Conservation (phyloP, 2,113 vertebrate species). For the Scytalopus superciliaris region DNA sequence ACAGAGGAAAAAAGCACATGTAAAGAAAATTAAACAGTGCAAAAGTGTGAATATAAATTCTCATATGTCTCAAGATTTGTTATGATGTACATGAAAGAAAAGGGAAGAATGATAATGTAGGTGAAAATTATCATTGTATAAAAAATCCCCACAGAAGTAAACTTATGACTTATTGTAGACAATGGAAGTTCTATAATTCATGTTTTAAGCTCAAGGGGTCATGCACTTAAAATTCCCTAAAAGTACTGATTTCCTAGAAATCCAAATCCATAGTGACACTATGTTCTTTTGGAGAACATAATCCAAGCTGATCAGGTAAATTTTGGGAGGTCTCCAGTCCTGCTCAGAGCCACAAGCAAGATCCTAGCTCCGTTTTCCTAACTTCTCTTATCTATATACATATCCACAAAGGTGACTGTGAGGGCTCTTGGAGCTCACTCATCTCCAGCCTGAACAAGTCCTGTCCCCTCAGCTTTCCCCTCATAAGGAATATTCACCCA, state of each 20-base stretch:
- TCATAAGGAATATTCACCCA: background rate
- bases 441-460: background rate
- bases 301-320: background rate
- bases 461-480: background rate
- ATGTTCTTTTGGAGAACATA: background rate
- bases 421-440: background rate
- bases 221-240: background rate
- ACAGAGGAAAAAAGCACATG: background rate
- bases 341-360: background rate
- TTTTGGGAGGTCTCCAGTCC: background rate
- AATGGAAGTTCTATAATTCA: background rate
- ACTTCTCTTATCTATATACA: background rate
- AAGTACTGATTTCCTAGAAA: background rate
- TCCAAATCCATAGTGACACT: background rate
- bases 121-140: background rate
- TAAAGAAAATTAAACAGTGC: background rate
- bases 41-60: background rate
- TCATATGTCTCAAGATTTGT: background rate
- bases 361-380: background rate
- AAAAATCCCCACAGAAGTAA: background rate
- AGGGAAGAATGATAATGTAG: background rate
- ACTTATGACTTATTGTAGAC: background rate
- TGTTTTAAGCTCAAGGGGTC: background rate
- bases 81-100: background rate
- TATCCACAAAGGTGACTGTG: accelerated